Percentiles rank a stretch among this genome's conserved stretches.
Conservation (phyloP, 2,113 vertebrate species). For the Bungarus multicinctus region DNA sequence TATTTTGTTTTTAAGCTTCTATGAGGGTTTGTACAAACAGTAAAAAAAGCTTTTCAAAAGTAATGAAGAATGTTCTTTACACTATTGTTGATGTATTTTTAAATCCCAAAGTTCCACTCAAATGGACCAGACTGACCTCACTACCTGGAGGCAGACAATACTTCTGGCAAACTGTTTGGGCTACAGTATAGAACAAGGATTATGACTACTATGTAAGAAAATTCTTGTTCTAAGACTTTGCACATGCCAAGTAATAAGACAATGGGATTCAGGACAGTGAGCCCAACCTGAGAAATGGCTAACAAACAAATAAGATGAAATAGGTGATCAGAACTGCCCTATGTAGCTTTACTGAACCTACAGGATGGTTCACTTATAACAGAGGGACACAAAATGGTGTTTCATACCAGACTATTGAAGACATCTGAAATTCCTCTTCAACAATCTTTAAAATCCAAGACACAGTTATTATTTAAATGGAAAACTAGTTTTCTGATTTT, state of each 20-base stretch:
- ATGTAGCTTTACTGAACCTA: neutral
- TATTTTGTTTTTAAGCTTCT: constrained; percentile 46
- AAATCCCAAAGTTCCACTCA: constrained; percentile 12
- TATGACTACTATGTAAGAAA: neutral
- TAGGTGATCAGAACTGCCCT: neutral
- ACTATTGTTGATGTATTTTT: neutral
- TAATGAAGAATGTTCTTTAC: constrained; percentile 25
- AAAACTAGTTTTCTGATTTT: neutral
- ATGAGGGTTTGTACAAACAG: constrained; percentile 74
- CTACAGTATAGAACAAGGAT: neutral
- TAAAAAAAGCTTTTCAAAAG: constrained; percentile 52
- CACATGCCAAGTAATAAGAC: neutral
- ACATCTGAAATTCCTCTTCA: neutral
- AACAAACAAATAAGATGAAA: neutral
- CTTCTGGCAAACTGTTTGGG: neutral
- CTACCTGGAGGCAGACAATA: constrained; percentile 2
- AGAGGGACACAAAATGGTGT: neutral
- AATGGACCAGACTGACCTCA: constrained; percentile 6
- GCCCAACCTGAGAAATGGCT: neutral
- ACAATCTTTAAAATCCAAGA: neutral
- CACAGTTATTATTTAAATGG: neutral
- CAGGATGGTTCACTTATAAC: neutral
- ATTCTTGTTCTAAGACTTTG: neutral
- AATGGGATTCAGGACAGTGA: neutral
- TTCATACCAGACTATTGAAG: neutral